Percentiles rank a stretch among this genome's conserved stretches.
These are phyloP conservation scores for Spermophilus dauricus DNA, from an alignment of 2,113 vertebrate genomes.

Conservation along the genomic window DNA sequence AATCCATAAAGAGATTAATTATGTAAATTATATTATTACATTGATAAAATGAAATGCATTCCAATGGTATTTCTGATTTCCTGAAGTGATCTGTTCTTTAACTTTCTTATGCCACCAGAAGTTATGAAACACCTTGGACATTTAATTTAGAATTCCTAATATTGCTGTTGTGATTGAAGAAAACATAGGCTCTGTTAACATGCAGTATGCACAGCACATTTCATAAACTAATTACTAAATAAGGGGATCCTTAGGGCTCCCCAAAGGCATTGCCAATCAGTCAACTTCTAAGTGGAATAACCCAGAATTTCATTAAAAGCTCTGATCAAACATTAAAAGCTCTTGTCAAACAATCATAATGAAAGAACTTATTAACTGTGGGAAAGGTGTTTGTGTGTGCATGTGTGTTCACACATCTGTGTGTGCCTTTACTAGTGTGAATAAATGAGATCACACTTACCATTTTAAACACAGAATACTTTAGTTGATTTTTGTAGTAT, in stretches of 20 bases:
- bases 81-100: not conserved
- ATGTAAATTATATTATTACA: not conserved
- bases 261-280: slow-evolving; percentile 51
- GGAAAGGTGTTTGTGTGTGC: not conserved
- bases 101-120: slow-evolving; percentile 30
- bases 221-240: slow-evolving; percentile 52
- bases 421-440: not conserved
- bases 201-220: not conserved
- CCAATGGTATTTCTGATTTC: not conserved
- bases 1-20: slow-evolving; percentile 17
- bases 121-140: not conserved
- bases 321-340: slow-evolving; percentile 59
- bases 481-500: not conserved
- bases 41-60: slow-evolving; percentile 4
- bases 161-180: slow-evolving; percentile 60
- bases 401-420: not conserved
- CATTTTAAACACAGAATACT: not conserved
- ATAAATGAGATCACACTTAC: not conserved
- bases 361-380: slow-evolving; percentile 64
- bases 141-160: slow-evolving; percentile 65
- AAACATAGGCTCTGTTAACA: not conserved
- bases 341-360: slow-evolving; percentile 64
- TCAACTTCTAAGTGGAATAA: slow-evolving; percentile 46
- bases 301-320: slow-evolving; percentile 24
- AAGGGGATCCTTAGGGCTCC: not conserved